Percentiles rank a stretch among this genome's conserved stretches.
These are phyloP conservation scores for Cheilosia vulpina DNA, from an alignment of 2,888 invertebrate genomes.

Conservation along the genomic window DNA sequence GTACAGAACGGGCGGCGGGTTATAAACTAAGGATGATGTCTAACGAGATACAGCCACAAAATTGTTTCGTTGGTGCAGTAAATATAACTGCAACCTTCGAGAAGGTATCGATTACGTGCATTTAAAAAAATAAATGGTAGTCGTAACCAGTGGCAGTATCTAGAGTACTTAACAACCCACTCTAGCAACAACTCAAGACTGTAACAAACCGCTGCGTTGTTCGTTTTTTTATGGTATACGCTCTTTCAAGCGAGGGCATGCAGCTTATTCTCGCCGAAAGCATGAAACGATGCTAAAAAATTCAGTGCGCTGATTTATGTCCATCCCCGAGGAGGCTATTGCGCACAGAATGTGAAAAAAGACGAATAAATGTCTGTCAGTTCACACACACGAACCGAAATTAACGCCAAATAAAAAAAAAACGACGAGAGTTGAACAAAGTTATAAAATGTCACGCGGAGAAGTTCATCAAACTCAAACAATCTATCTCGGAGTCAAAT, in stretches of 20 bases:
- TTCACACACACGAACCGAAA: background rate
- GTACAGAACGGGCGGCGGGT: background rate
- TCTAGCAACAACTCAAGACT: conserved; percentile 41
- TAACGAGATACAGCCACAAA: conserved; percentile 37
- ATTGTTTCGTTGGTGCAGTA: conserved; percentile 51
- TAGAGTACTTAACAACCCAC: conserved; percentile 53
- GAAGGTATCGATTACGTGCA: conserved; percentile 19
- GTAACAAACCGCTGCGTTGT: conserved; percentile 60
- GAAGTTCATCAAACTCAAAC: conserved; percentile 58
- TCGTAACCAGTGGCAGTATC: background rate
- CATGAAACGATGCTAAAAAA: conserved; percentile 24
- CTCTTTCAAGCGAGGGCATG: conserved; percentile 20
- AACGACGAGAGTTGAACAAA: conserved; percentile 37
- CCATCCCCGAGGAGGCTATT: background rate
- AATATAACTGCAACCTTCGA: conserved; percentile 46
- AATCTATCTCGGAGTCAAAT: conserved; percentile 46
- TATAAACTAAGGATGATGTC: conserved; percentile 36
- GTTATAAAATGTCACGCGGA: conserved; percentile 50
- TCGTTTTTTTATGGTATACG: conserved; percentile 23
- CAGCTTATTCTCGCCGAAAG: conserved; percentile 38
- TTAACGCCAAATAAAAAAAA: background rate
- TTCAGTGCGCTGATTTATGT: conserved; percentile 61
- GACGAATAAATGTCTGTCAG: conserved; percentile 26
- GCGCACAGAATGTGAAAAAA: conserved; percentile 16
- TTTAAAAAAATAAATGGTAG: background rate